Percentiles rank a stretch among this genome's conserved stretches.
Conservation (phyloP, 1,140 invertebrate genomes). For the Drosophila pruinosa region DNA sequence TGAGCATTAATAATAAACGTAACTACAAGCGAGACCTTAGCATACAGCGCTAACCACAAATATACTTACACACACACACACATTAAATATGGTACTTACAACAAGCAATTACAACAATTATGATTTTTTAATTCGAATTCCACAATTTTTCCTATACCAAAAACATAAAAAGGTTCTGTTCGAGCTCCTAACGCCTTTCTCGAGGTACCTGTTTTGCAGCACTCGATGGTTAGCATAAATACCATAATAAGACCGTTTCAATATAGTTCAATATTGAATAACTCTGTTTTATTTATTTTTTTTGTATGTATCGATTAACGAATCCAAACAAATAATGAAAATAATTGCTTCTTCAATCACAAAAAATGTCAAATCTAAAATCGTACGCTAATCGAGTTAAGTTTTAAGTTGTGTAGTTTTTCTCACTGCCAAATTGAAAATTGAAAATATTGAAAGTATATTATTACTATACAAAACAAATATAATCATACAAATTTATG, state of each 20-base stretch:
- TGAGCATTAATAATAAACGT: constrained; percentile 75
- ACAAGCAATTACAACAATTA: constrained; percentile 26
- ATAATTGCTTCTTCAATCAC: constrained; percentile 26
- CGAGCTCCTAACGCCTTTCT: constrained; percentile 54
- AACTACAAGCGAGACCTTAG: constrained; percentile 80
- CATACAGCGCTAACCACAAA: constrained; percentile 64
- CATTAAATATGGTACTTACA: constrained; percentile 8
- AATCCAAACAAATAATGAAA: not conserved
- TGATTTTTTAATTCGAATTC: constrained; percentile 21
- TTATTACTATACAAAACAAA: not conserved
- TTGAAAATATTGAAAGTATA: not conserved
- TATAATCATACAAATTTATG: constrained; percentile 18
- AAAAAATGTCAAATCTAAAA: not conserved
- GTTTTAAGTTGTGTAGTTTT: constrained; percentile 62
- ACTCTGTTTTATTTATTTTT: not conserved
- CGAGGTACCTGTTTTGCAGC: constrained; percentile 73
- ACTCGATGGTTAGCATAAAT: constrained; percentile 33
- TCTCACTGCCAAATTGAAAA: constrained; percentile 72
- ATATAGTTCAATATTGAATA: constrained; percentile 6
- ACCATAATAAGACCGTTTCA: not conserved
- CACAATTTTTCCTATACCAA: constrained; percentile 15
- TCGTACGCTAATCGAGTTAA: constrained; percentile 26
- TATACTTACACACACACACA: constrained; percentile 50
- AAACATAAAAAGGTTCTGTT: constrained; percentile 15
- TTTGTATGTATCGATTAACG: not conserved